Evolutionary conservation across 37 sponge, comb jelly and placozoan species (phyloP).

Genomic region (Agelas oroides): DNA sequence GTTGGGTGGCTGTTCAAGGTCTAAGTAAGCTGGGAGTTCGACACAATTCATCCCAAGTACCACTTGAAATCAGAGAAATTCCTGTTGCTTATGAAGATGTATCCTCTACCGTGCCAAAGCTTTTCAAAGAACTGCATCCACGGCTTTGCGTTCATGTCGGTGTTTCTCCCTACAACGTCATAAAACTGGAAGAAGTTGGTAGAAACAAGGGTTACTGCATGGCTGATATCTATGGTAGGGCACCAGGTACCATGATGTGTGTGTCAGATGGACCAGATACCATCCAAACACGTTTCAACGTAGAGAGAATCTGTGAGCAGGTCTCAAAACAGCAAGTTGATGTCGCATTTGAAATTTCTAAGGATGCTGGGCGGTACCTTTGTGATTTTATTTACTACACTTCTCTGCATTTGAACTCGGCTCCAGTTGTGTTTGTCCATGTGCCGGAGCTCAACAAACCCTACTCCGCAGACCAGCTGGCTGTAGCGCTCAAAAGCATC

Average conservation of each 20-base stretch:
- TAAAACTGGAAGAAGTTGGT: slow-evolving; percentile 60
- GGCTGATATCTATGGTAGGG: slow-evolving; percentile 36
- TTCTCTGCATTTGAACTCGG: slow-evolving; percentile 34
- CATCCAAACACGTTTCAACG: slow-evolving; percentile 30
- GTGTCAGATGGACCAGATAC: slow-evolving; percentile 37
- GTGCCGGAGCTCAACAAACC: slow-evolving; percentile 72
- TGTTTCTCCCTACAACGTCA: slow-evolving; percentile 42
- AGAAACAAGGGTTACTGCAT: slow-evolving; percentile 45
- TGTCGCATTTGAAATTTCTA: slow-evolving; percentile 38
- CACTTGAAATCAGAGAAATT: slow-evolving; percentile 49
- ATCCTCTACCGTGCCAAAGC: slow-evolving; percentile 9
- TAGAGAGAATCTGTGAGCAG: slow-evolving; percentile 5
- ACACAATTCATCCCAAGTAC: neutral
- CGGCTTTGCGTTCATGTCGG: slow-evolving; percentile 75
- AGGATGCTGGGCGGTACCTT: slow-evolving; percentile 77
- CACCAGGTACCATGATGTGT: slow-evolving; percentile 12
- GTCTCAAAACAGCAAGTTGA: neutral
- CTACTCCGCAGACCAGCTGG: slow-evolving; percentile 50
- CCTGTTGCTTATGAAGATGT: slow-evolving; percentile 67
- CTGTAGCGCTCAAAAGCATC: slow-evolving; percentile 49
- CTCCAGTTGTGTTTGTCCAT: slow-evolving; percentile 77
- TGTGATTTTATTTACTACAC: slow-evolving; percentile 83
- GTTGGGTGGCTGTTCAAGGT: slow-evolving; percentile 79
- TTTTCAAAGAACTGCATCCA: slow-evolving; percentile 60
- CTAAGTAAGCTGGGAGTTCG: slow-evolving; percentile 11